Evolutionary conservation across 2,888 invertebrate genomes (phyloP), one percentile per base, ranked within the genome.

Genomic region (Eupithecia pulchellata): DNA sequence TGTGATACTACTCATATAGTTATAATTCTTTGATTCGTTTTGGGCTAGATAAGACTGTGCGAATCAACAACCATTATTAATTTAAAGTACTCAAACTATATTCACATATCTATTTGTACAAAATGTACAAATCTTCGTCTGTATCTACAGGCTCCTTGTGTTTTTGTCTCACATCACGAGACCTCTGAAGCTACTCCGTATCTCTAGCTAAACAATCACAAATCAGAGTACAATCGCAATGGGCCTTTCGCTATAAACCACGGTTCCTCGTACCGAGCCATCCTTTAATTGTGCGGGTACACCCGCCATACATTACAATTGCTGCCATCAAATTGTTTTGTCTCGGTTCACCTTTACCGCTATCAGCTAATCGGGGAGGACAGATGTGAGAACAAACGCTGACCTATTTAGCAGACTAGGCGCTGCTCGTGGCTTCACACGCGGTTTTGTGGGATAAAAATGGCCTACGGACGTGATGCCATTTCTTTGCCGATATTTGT

Each of bases 271-370:
- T 47, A 14, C 30, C 32, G 30, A 60, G 32, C 13, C 67, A 66
- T 67, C 72, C 72, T 73, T 73, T 69, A 68, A 73, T 73, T 73
- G 73, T 67, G 67, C 47, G 25, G 27, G 32, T 57, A 71, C 68
- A 65, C 67, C 36, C 64, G 62, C 69, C 67, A 69, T 69, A 73
- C 66, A 73, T 73, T 69, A 70, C 73, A 20, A 13, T 34, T 61
- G 34, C 32, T 57, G 67, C 42, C 73, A 73, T 75, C 70, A 74
- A 75, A 75, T 75, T 72, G 72, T 74, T 71, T 70, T 70, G 68
- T 76, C 67, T 69, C 62, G 66, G 73, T 72, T 77, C 76, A 79
- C 79, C 79, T 77, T 77, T 79, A 64, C 65, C 57, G 66, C 73
- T 75, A 68, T 75, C 70, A 42, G 62, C 57, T 73, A 66, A 77